Conservation (phyloP, 1,140 invertebrate species). For the Camponotus floridanus region DNA sequence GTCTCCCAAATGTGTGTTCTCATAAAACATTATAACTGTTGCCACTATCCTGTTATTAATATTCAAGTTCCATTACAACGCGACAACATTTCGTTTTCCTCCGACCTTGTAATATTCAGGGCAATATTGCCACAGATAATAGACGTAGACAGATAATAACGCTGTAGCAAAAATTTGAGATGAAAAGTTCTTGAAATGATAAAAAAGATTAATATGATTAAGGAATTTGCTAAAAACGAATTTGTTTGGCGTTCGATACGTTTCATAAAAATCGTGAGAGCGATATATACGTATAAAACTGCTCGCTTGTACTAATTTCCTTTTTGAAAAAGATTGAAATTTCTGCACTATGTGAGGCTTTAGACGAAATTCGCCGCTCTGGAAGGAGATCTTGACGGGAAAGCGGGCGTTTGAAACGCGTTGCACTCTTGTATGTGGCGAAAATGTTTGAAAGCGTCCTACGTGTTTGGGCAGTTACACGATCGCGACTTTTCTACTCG, state of each 20-base stretch:
- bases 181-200: not conserved
- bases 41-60: conserved; percentile 58
- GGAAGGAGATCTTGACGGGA: conserved; percentile 13
- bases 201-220: not conserved
- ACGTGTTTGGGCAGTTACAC: conserved; percentile 28
- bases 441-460: conserved; percentile 36
- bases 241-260: not conserved
- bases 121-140: conserved; percentile 27
- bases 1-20: conserved; percentile 1
- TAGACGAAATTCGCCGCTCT: not conserved
- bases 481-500: not conserved
- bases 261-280: not conserved
- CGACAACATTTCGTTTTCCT: conserved; percentile 26
- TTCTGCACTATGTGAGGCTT: not conserved
- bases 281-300: not conserved
- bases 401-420: conserved; percentile 2
- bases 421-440: conserved; percentile 25
- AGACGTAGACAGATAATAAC: too few species aligned
- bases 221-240: not conserved
- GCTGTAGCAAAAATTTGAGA: not conserved
- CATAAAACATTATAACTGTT: conserved; percentile 63
- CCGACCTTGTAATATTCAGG: conserved; percentile 4
- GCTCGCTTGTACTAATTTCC: not conserved
- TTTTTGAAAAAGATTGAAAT: conserved; percentile 14
- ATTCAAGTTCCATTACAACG: conserved; percentile 39